Evolutionary conservation across 2,797 vertebrate species (phyloP), one percentile per base, ranked within the genome.

Genomic region (Avahi laniger): DNA sequence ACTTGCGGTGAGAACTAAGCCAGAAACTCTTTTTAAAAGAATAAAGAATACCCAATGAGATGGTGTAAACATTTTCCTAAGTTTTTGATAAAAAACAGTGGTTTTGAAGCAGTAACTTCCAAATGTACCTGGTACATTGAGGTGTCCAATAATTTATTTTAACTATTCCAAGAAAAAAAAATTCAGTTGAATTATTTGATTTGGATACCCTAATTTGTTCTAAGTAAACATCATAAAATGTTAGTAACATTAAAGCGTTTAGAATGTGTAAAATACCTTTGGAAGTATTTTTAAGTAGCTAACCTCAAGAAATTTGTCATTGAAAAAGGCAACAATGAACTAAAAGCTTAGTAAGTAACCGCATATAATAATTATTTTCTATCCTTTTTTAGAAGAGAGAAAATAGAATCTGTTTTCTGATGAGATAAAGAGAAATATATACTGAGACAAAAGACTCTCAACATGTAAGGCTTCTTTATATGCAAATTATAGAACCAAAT

Each of bases 61-160:
- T 88, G 13, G 73, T 75, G 4, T 52, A 76, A 94, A 48, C 30
- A 24, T 72, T 83, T 87, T 85, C n/a, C 33, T 80, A 57, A 92
- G 30, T 67, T 20, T 78, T 89, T 28, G 86, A 63, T 89, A n/a
- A 65, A 82, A 93, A 84, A 22, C 2, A 24, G 7, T 52, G 13
- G 24, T 84, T 91, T 95, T 84, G n/a, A 67, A 95, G 84, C 88
- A 76, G 20, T 79, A 76, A 17, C 38, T 95, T 91, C 76, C 80
- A 91, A 93, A 43, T 67, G 43, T 46, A 35, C 33, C 35, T 48
- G 13, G 30, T 28, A 48, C 54, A 52, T n/a, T 63, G 28, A 15
- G 33, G 2, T 76, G 11, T 70, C 93, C 46, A 82, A 17, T 84
- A 65, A 95, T 79, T 91, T 83, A 57, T 92, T 84, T 72, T 87